Conservation (phyloP, 2,113 vertebrate species). For the Cryptotis parvus region DNA sequence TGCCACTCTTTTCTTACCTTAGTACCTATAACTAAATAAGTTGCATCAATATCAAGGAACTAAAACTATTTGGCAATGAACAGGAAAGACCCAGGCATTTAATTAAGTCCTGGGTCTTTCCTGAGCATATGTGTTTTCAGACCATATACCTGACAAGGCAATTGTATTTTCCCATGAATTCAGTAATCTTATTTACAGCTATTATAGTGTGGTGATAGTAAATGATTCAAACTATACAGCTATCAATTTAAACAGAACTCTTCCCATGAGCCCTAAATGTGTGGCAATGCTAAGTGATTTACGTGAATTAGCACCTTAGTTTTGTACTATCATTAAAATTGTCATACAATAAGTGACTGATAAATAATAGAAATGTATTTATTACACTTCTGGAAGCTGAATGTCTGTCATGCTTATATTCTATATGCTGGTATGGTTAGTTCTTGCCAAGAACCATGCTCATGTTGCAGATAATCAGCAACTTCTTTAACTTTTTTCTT, state of each 20-base stretch:
- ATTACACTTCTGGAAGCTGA: background rate
- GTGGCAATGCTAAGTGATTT: background rate
- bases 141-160: background rate
- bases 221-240: background rate
- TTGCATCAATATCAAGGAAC: constrained; percentile 16
- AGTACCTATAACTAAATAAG: background rate
- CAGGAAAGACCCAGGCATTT: too few species aligned
- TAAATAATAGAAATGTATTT: background rate
- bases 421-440: background rate
- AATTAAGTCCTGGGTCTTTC: constrained; percentile 18
- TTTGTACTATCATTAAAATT: background rate
- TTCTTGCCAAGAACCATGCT: background rate
- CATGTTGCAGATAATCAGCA: background rate
- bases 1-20: background rate
- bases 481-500: background rate
- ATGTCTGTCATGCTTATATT: background rate
- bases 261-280: background rate
- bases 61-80: background rate
- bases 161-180: constrained; percentile 16
- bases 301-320: background rate
- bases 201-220: background rate
- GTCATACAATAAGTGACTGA: background rate
- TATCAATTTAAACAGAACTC: constrained; percentile 15
- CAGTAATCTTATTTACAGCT: background rate
- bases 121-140: background rate